Percentiles rank a stretch among this genome's conserved stretches.
Conservation (phyloP, 2,888 invertebrate species). For the Caenorhabditis sp. region DNA sequence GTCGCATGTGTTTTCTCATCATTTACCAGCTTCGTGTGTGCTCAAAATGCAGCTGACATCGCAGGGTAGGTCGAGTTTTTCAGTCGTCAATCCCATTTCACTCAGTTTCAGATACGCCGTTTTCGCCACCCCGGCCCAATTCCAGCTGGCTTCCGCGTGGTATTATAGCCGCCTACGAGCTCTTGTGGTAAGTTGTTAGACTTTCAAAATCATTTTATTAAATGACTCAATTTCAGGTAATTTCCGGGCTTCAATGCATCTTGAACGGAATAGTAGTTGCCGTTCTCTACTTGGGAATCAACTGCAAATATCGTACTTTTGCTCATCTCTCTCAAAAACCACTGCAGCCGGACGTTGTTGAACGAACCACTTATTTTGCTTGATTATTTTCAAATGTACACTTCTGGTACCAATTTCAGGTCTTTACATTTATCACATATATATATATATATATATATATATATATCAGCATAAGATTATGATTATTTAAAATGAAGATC, state of each 20-base stretch:
- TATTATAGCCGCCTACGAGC: slow-evolving; percentile 58
- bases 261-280: slow-evolving; percentile 54
- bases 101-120: slow-evolving; percentile 45
- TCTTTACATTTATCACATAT: too few relatives aligned
- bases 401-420: background rate
- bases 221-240: slow-evolving; percentile 44
- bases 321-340: slow-evolving; percentile 55
- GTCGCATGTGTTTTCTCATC: slow-evolving; percentile 41
- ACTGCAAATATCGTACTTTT: slow-evolving; percentile 63
- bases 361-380: slow-evolving; percentile 56
- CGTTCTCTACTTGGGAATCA: slow-evolving; percentile 61
- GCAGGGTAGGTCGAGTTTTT: slow-evolving; percentile 11
- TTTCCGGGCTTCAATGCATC: slow-evolving; percentile 52
- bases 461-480: slow-evolving; percentile 1
- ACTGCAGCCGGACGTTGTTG: slow-evolving; percentile 43
- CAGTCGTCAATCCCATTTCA: background rate
- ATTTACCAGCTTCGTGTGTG: slow-evolving; percentile 55
- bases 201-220: background rate
- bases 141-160: slow-evolving; percentile 64
- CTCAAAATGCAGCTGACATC: slow-evolving; percentile 56
- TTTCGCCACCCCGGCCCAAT: slow-evolving; percentile 59
- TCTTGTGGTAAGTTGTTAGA: slow-evolving; percentile 8
- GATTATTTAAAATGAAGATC: too few relatives aligned
- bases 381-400: slow-evolving; percentile 13
- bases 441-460: too few relatives aligned